phyloP scores from a whole-genome alignment of 2,888 invertebrate genomes.

The Leptarthrus brevirostris region DNA sequence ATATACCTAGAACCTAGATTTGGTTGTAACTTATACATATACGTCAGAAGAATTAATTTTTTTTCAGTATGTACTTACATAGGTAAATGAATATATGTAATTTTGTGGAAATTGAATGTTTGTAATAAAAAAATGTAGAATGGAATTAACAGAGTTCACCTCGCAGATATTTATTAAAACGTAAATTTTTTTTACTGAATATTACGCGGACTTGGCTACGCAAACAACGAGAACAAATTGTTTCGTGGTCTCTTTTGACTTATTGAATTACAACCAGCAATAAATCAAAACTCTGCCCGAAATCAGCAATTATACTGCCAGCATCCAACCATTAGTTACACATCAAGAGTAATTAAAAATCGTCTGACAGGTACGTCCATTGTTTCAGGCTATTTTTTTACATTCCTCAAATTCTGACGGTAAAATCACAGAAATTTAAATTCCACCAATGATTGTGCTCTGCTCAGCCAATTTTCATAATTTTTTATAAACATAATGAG shows the following conservation, averaged over 20 bases:
- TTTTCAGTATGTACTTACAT: no score
- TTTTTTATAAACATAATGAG: slow-evolving; percentile 25
- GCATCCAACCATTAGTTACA: slow-evolving; percentile 28
- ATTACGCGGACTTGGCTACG: no score
- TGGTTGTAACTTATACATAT: no score
- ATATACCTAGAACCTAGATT: no score
- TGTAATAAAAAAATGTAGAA: no score
- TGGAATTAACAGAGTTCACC: no score
- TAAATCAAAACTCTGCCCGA: slow-evolving; percentile 20
- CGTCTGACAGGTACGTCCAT: slow-evolving; percentile 7
- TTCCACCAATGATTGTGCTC: slow-evolving; percentile 8
- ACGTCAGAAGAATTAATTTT: no score
- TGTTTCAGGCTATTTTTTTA: neutral
- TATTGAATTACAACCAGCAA: neutral
- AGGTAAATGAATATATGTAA: no score
- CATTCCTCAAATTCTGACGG: neutral
- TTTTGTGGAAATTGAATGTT: no score
- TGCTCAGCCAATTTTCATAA: neutral
- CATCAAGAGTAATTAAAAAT: slow-evolving; percentile 32
- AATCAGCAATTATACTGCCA: slow-evolving; percentile 33
- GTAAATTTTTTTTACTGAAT: no score
- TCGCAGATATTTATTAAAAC: no score
- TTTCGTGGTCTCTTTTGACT: neutral
- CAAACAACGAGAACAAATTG: no score
- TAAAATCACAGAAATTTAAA: slow-evolving; percentile 13